Conservation (phyloP, 2,888 invertebrate genomes). For the Leptinotarsa haldemani region DNA sequence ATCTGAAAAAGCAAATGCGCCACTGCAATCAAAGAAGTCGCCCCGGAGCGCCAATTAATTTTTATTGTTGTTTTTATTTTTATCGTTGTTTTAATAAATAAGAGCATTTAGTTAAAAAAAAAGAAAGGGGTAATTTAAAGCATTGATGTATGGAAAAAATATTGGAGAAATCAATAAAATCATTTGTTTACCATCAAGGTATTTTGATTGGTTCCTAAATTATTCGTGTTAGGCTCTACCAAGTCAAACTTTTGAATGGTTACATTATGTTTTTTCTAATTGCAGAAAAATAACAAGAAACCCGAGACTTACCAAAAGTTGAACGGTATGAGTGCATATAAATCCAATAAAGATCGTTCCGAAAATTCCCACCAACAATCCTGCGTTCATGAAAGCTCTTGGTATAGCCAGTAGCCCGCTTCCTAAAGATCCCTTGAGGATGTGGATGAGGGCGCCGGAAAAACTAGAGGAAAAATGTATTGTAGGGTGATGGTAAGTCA, state of each 20-base stretch:
- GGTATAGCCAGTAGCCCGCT: conserved; percentile 98
- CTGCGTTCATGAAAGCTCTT: conserved; percentile 90
- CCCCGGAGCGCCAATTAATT: no score
- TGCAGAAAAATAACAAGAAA: not conserved
- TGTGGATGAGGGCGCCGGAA: conserved; percentile 85
- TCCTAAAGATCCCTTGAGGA: conserved; percentile 93
- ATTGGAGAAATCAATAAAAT: no score
- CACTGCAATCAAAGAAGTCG: no score
- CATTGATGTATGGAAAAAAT: no score
- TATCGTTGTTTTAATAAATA: no score
- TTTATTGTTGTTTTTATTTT: no score
- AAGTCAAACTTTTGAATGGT: not conserved
- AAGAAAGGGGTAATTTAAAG: no score
- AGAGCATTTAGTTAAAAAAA: no score
- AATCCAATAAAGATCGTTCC: conserved; percentile 71
- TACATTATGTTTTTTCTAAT: not conserved
- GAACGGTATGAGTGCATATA: conserved; percentile 95
- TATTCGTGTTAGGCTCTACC: no score
- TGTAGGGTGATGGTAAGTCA: not conserved
- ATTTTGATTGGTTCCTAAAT: no score
- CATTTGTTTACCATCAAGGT: no score
- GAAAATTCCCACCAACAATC: conserved; percentile 83
- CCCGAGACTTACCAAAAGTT: conserved; percentile 79
- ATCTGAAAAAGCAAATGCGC: no score
- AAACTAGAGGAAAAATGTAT: conserved; percentile 69